Percentiles rank a stretch among this genome's conserved stretches.
Evolutionary conservation across 2,797 vertebrate genomes (phyloP).

Genomic region (Florisuga fusca): DNA sequence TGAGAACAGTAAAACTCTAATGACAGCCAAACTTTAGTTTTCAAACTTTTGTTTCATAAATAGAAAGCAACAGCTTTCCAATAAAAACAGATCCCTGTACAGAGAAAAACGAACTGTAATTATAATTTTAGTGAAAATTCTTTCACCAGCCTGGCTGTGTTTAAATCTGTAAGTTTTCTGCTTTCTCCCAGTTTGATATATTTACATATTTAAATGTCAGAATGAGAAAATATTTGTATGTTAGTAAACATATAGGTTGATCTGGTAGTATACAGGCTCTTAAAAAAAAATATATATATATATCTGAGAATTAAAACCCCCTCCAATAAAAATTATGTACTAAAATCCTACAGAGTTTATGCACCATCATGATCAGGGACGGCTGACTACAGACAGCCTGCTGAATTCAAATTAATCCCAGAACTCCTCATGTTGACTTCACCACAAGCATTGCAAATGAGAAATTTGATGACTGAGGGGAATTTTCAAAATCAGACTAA

Average conservation of each 20-base stretch:
- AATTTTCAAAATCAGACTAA: conserved; percentile 28
- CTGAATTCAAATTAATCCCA: conserved; percentile 18
- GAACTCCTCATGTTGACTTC: background rate
- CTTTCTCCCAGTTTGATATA: background rate
- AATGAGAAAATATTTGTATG: background rate
- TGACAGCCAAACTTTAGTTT: background rate
- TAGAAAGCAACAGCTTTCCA: background rate
- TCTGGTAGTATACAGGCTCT: background rate
- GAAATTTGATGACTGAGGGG: background rate
- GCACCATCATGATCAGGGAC: background rate
- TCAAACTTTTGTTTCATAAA: background rate
- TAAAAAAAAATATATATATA: too few species aligned
- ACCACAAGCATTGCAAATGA: background rate
- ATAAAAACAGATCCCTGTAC: background rate
- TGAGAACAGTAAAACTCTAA: background rate
- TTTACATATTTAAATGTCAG: background rate
- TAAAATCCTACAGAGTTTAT: background rate
- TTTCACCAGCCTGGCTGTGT: background rate
- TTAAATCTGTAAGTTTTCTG: background rate
- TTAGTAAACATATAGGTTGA: background rate
- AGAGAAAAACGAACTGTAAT: background rate
- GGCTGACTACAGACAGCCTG: background rate
- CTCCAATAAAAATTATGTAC: background rate
- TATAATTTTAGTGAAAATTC: background rate
- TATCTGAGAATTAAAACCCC: background rate